Conservation (phyloP, 2,888 invertebrate species). For the Heliconius ethilla region DNA sequence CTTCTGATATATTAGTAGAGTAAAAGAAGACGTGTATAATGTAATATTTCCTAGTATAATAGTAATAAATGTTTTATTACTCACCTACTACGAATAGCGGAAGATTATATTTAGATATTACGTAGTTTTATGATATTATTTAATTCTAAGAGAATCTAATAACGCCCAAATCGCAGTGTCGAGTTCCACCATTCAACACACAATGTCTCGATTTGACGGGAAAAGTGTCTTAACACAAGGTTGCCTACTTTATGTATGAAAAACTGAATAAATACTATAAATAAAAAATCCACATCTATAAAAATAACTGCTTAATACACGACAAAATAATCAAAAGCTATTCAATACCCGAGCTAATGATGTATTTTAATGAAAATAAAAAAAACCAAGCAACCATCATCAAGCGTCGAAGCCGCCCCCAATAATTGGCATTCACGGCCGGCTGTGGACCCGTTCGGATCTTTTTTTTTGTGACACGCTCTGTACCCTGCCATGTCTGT, state of each 20-base stretch:
- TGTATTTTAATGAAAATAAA: conserved; percentile 25
- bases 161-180: no score
- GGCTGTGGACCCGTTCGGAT: conserved; percentile 26
- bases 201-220: background rate
- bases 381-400: conserved; percentile 24
- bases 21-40: conserved; percentile 31
- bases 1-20: conserved; percentile 42
- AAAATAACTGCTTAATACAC: background rate
- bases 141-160: background rate
- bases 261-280: background rate
- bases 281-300: background rate
- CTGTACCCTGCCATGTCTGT: conserved; percentile 27
- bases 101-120: background rate
- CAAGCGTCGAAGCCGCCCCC: conserved; percentile 52
- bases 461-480: conserved; percentile 33
- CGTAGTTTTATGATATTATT: background rate
- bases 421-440: conserved; percentile 66
- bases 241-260: background rate
- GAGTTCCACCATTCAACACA: no score
- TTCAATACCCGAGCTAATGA: conserved; percentile 28
- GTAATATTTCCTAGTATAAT: background rate
- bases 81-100: background rate
- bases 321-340: conserved; percentile 6
- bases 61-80: conserved; percentile 3
- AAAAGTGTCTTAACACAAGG: no score